Evolutionary conservation across 53 echinoderm and acorn worm species (phyloP), one percentile per base, ranked within the genome.

Genomic region (Zoroaster sp.): DNA sequence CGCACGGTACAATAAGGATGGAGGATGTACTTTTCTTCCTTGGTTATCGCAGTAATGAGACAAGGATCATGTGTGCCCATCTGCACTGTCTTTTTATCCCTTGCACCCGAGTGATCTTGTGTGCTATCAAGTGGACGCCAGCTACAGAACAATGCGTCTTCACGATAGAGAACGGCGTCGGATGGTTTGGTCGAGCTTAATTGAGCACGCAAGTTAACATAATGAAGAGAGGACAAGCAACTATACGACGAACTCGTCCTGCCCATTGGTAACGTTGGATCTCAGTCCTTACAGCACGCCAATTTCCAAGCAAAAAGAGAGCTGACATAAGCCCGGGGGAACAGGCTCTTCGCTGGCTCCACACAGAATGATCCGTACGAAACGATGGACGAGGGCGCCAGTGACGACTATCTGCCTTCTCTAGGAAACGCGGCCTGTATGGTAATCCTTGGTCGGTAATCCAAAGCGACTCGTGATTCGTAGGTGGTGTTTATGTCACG

Each of bases 401-500:
- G 63, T 59, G 63, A 59, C 9, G 30, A 9, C 63, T 0, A 28
- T 59, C 12, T 59, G n/a, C n/a, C 63, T 59, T 59, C 28, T 11
- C 28, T 9, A 28, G 63, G 28, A 21, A 25, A 59, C 63, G 63
- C 28, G 63, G 63, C 11, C 23, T 59, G 63, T 28, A 59, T 59
- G 63, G 1, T 59, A 59, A 59, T 59, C 63, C 80, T n/a, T 0
- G 40, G 17, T 32, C 32, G 43, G 41, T 33, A 66, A 41, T 66
- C 43, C 23, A 31, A 35, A 82, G 15, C 5, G 34, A 32, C 45
- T 66, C 30, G 40, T 82, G 82, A 31, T 82, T 82, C 45, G 82
- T 14, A 25, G 46, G 17, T 28, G 68, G 45, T 68, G 68, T 33
- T 82, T 41, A 14, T 30, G 68, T 82, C 82, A 82, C 82, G 82